Conservation (phyloP, 30 jellyfish, hydroid and myxozoan genomes). For the Clytia hemisphaerica region DNA sequence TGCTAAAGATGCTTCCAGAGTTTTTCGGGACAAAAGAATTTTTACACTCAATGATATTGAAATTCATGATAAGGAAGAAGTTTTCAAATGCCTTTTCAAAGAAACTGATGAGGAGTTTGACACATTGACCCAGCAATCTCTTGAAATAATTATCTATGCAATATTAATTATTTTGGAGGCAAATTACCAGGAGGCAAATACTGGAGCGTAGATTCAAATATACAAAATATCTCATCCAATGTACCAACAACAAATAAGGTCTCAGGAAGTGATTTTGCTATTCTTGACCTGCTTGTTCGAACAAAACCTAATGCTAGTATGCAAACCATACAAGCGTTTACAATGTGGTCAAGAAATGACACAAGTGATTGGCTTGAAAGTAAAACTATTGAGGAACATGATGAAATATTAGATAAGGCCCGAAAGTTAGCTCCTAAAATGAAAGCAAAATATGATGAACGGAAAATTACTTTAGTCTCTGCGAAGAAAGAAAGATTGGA, state of each 20-base stretch:
- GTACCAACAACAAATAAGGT: conserved; percentile 7
- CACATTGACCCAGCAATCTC: conserved; percentile 1
- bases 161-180: no score
- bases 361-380: conserved; percentile 14
- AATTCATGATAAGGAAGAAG: not conserved
- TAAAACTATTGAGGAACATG: not conserved
- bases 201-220: no score
- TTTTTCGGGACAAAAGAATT: no score
- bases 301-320: conserved; percentile 10
- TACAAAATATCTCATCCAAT: not conserved
- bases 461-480: no score
- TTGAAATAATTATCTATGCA: no score
- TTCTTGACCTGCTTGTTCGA: conserved; percentile 1
- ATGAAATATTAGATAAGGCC: not conserved
- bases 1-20: no score
- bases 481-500: no score
- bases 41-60: no score
- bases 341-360: conserved; percentile 18
- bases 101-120: conserved; percentile 11
- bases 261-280: conserved; percentile 20
- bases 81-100: not conserved
- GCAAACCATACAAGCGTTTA: conserved; percentile 4
- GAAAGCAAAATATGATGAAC: no score
- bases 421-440: no score
- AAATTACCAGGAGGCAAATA: no score